Evolutionary conservation across 2,797 vertebrate genomes (phyloP), one percentile per base, ranked within the genome.

Genomic region (Sebastes baramenuke): DNA sequence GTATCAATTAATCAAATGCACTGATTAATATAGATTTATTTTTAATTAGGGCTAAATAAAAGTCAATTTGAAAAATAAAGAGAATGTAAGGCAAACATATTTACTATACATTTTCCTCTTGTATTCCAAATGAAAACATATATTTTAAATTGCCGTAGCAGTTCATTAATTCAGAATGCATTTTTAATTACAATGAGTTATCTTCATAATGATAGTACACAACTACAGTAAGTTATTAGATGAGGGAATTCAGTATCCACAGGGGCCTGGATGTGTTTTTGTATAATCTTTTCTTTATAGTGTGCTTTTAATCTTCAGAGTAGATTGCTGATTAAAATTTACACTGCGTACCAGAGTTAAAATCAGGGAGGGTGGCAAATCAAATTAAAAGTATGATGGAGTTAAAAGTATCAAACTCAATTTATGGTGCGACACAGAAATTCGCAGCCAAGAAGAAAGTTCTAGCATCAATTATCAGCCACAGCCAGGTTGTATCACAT

Each of bases 261-360:
- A 59, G 22, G 22, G 55, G 10, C 27, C 42, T 46, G 67, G 70
- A 46, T 8, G 38, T 24, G 25, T 70, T 30, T 42, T 38, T n/a
- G 9, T 24, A 20, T 4, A 20, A 36, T 74, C 2, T 64, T 72
- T 27, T 42, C 46, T 62, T 32, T 14, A 20, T 69, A 54, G 55
- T 58, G 29, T 61, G 61, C 38, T 77, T 74, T 64, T 67, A 5
- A 32, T 69, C 64, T 32, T 72, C 68, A 76, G 66, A 72, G 68
- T 11, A 34, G 60, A 59, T 24, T 0, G 0, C 11, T 67, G 22
- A 58, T 61, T 68, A 16, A 24, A 58, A 29, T 52, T 11, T 11
- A 34, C 22, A 8, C 70, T 58, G n/a, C 0, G 1, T 32, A 20
- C 49, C 18, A n/a, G 36, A 67, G 14, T 61, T 18, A 18, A 60